Evolutionary conservation across 2,888 invertebrate species (phyloP).

Genomic region (Buathra laborator): DNA sequence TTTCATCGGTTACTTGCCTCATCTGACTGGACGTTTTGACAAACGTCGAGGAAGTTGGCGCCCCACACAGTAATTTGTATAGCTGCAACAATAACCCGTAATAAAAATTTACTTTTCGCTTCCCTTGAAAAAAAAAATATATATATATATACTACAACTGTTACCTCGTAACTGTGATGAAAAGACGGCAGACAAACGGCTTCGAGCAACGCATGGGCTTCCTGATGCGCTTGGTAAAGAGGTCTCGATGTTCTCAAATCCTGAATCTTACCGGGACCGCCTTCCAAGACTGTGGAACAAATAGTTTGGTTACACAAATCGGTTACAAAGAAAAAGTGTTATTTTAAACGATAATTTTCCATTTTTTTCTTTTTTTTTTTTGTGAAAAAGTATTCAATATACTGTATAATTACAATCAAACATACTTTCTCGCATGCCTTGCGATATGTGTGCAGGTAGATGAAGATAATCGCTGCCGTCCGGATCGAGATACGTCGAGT

Average conservation of each 20-base stretch:
- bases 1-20: constrained; percentile 85
- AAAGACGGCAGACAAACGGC: constrained; percentile 91
- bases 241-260: constrained; percentile 92
- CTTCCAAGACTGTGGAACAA: constrained; percentile 86
- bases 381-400: neutral
- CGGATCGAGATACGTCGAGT: constrained; percentile 89
- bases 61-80: constrained; percentile 90
- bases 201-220: constrained; percentile 91
- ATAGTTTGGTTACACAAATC: neutral
- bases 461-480: constrained; percentile 87
- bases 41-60: constrained; percentile 87
- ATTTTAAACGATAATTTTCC: constrained; percentile 1
- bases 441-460: constrained; percentile 81
- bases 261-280: constrained; percentile 88
- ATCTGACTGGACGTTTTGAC: constrained; percentile 86
- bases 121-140: constrained; percentile 39
- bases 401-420: neutral
- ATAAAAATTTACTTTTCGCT: neutral
- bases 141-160: constrained; percentile 53
- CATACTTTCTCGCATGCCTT: constrained; percentile 80
- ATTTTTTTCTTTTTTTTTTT: constrained; percentile 1
- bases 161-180: constrained; percentile 93
- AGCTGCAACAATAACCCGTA: constrained; percentile 87
- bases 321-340: constrained; percentile 34
- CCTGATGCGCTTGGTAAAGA: constrained; percentile 92